phyloP scores from a whole-genome alignment of 2,113 vertebrate genomes.

The Leucoraja erinaceus region DNA sequence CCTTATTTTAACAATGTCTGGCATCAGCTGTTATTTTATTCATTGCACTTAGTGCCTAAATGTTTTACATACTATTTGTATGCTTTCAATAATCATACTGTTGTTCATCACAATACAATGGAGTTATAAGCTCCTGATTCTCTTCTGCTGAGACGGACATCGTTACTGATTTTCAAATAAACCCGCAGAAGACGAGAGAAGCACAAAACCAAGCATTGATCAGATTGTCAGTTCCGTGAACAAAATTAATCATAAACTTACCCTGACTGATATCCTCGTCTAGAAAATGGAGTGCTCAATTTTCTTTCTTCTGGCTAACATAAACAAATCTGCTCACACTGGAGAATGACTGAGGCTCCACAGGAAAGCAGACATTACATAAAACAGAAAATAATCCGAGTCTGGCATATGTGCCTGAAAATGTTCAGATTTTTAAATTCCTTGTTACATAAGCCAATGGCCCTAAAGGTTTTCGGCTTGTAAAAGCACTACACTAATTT shows the following conservation, averaged over 20 bases:
- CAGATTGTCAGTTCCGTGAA: slow-evolving; percentile 11
- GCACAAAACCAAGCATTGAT: background rate
- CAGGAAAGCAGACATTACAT: slow-evolving; percentile 21
- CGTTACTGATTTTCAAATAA: background rate
- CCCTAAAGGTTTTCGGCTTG: background rate
- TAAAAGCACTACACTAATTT: background rate
- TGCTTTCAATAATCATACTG: background rate
- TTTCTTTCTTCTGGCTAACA: background rate
- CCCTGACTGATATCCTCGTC: background rate
- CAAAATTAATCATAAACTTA: background rate
- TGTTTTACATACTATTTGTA: background rate
- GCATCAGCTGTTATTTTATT: background rate
- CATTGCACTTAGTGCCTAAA: background rate
- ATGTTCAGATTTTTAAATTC: background rate
- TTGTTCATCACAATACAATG: background rate
- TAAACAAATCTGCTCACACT: slow-evolving; percentile 7
- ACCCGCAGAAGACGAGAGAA: background rate
- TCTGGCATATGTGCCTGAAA: slow-evolving; percentile 23
- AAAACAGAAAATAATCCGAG: background rate
- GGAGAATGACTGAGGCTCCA: slow-evolving; percentile 7
- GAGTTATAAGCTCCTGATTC: background rate
- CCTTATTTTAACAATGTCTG: background rate
- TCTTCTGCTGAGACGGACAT: background rate
- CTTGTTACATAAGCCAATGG: background rate
- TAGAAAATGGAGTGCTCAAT: background rate